Percentiles rank a stretch among this genome's conserved stretches.
Conservation (phyloP, 2,797 vertebrate genomes). For the Sibirionetta formosa region DNA sequence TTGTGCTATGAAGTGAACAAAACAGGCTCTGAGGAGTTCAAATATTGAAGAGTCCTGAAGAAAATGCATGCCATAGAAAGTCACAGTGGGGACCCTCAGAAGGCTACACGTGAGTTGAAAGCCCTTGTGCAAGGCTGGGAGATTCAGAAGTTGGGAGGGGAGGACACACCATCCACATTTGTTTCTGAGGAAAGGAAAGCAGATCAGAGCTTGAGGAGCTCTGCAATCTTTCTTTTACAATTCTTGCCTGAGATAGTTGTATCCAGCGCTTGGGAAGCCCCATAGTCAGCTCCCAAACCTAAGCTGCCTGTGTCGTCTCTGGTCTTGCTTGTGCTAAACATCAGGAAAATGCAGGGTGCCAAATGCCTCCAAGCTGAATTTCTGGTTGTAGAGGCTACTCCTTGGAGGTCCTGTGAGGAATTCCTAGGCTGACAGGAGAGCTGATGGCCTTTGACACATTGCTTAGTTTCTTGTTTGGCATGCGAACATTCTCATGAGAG, state of each 20-base stretch:
- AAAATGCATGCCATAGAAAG: not conserved
- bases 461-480: constrained; percentile 10
- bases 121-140: not conserved
- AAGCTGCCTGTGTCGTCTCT: not conserved
- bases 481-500: not conserved
- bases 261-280: not conserved
- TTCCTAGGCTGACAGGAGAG: constrained; percentile 37
- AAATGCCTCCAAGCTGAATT: not conserved
- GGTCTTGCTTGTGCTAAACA: not conserved
- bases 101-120: not conserved
- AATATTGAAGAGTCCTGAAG: not conserved
- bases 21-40: not conserved
- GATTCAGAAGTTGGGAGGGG: not conserved
- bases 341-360: not conserved
- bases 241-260: not conserved
- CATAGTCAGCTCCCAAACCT: not conserved
- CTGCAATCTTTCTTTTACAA: not conserved
- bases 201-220: not conserved
- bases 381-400: not conserved
- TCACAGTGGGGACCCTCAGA: not conserved
- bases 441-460: not conserved
- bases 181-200: not conserved
- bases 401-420: not conserved
- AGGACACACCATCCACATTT: not conserved
- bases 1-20: not conserved